Evolutionary conservation across 2,113 vertebrate species (phyloP), one percentile per base, ranked within the genome.

Genomic region (Ceyx cyanopectus): DNA sequence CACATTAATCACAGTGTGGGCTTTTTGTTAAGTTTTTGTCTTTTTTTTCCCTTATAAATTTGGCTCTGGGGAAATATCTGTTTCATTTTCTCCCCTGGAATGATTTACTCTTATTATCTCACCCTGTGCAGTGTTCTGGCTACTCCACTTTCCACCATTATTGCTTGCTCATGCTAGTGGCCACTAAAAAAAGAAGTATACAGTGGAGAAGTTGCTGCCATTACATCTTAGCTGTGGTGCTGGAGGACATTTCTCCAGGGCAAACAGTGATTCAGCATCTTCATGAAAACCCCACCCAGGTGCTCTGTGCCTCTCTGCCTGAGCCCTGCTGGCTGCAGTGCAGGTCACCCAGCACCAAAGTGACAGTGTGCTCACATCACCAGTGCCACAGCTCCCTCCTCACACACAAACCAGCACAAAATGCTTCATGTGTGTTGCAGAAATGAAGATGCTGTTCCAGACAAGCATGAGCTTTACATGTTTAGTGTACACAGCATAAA

Each of bases 231-330:
- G 57, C 53, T 40, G 15, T 60, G 29, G 21, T 80, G 29, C 37
- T 63, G 63, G 37, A 83, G 26, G 48, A 87, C 20, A 79, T 30
- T 45, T 93, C 69, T 83, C 69, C 40, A 29, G 82, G 48, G 29
- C 19, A 93, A 65, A 74, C 20, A 72, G 66, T 76, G 78, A 91
- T 79, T 85, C 81, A 87, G 91, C 74, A 87, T 61, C 84, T 85
- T 69, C 37, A 58, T 4, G 58, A 53, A 54, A 94, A 68, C 6
- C 53, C n/a, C 0, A 0, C 6, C 54, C 51, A n/a, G 41, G 32
- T 53, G 60, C 43, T 77, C 56, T 43, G 40, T 2, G 3, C 29
- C 54, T 51, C 75, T 76, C 67, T 63, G 72, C 29, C 80, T 32
- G 56, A 84, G 51, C 9, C 57, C n/a, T 1, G 2, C 1, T 43